Evolutionary conservation across 1,140 invertebrate genomes (phyloP), one percentile per base, ranked within the genome.

Genomic region (Drosophila grimshawi): DNA sequence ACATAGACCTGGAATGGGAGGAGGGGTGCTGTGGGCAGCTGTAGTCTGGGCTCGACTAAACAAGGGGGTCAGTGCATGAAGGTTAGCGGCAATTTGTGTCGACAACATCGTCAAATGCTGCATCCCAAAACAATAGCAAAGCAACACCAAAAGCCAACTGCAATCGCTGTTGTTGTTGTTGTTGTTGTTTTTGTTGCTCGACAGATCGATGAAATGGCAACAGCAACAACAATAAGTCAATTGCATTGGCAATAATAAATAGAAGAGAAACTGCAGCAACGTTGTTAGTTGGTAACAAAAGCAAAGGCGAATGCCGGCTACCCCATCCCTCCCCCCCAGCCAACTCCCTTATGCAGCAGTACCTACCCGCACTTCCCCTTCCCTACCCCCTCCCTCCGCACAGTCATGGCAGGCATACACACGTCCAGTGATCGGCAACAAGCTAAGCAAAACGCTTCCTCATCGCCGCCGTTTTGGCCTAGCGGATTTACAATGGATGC

Each of bases 361-460:
- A 41, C 8, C 51, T 32, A 6, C 30, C 41, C 19, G 37, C 45
- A 19, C 48, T 27, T 43, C 29, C 48, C 19, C 41, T 19, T n/a
- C 30, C 19, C 51, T 49, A 30, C 65, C 49, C 37, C 33, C 43
- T 57, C 32, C 66, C 43, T 29, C 5, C 57, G 57, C 43, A 59
- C 65, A 62, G 65, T 56, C 78, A 72, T 10, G 30, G 48, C 7
- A 11, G 30, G 33, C 70, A 61, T 35, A 11, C 70, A 76, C 68
- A 89, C 76, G 72, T 79, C 71, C 74, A 80, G 66, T 52, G 86
- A 89, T 88, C 85, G 68, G 86, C 86, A 85, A 89, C 85, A 78
- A 89, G 85, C 85, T 79, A 77, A 80, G 76, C 85, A 89, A 89
- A 89, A 89, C 78, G 86, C 86, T 89, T 89, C 85, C 85, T 89